Percentiles rank a stretch among this genome's conserved stretches.
phyloP scores from a whole-genome alignment of 2,888 invertebrate species.

The Siphlonurus alternatus region DNA sequence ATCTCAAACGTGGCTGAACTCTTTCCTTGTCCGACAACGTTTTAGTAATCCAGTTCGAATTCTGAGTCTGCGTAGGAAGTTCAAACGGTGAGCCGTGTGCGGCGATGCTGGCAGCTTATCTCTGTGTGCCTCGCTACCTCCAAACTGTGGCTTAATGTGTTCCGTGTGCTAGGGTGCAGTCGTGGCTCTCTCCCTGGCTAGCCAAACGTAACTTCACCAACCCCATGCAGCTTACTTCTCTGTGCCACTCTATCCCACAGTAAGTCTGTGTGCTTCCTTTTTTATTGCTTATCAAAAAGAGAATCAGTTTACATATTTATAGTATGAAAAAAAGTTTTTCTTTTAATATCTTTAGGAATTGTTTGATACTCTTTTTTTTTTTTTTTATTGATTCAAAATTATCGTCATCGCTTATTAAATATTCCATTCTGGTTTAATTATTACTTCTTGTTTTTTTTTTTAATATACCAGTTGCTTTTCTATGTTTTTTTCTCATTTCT shows the following conservation, averaged over 20 bases:
- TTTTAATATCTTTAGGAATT: too few relatives aligned
- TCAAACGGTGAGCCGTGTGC: neutral
- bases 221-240: conserved; percentile 42
- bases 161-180: conserved; percentile 46
- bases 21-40: neutral
- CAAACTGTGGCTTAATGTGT: conserved; percentile 16
- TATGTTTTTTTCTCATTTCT: too few relatives aligned
- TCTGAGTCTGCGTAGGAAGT: neutral
- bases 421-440: too few relatives aligned
- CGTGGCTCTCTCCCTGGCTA: conserved; percentile 58
- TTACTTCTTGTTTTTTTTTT: too few relatives aligned
- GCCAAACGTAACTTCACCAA: conserved; percentile 43
- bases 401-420: too few relatives aligned
- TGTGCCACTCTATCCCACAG: conserved; percentile 38
- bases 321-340: neutral
- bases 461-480: too few relatives aligned
- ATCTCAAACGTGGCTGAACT: neutral
- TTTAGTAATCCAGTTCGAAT: neutral
- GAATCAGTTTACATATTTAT: too few relatives aligned
- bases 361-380: too few relatives aligned
- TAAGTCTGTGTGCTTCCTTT: conserved; percentile 25
- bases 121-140: neutral
- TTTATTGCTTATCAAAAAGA: too few relatives aligned
- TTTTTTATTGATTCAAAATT: too few relatives aligned
- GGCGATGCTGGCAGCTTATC: neutral